Conservation (phyloP, 2,888 invertebrate species). For the Lissocephala sabroskyi region DNA sequence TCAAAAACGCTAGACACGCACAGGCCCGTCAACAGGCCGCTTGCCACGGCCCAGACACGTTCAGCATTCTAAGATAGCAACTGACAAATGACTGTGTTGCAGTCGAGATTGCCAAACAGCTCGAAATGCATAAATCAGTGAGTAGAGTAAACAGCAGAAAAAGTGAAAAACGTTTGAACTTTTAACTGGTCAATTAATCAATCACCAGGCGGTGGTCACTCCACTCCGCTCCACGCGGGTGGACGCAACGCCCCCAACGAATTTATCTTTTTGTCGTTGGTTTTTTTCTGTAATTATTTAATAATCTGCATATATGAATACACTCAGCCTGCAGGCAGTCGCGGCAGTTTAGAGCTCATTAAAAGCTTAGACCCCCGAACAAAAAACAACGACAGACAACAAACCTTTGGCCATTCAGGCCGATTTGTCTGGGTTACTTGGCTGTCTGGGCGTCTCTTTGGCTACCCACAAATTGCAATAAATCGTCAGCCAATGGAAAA, state of each 20-base stretch:
- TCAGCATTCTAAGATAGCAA: constrained; percentile 17
- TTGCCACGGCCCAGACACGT: constrained; percentile 11
- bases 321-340: no score
- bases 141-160: no score
- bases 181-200: constrained; percentile 4
- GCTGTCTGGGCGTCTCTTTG: constrained; percentile 25
- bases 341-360: constrained; percentile 33
- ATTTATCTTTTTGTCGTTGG: neutral
- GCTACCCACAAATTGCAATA: constrained; percentile 62
- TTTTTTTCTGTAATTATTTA: constrained; percentile 11
- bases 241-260: neutral
- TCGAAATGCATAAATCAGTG: constrained; percentile 23
- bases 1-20: constrained; percentile 3
- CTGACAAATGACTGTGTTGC: constrained; percentile 22
- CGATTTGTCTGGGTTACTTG: neutral
- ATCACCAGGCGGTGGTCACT: no score
- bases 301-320: constrained; percentile 20
- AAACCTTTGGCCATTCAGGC: neutral
- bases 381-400: neutral
- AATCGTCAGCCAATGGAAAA: constrained; percentile 32
- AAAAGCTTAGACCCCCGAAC: constrained; percentile 30
- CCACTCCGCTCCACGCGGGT: no score
- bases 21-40: neutral
- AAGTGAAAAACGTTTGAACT: constrained; percentile 3
- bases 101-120: neutral